Evolutionary conservation across 2,797 vertebrate species (phyloP), one percentile per base, ranked within the genome.

Genomic region (Channa striata): DNA sequence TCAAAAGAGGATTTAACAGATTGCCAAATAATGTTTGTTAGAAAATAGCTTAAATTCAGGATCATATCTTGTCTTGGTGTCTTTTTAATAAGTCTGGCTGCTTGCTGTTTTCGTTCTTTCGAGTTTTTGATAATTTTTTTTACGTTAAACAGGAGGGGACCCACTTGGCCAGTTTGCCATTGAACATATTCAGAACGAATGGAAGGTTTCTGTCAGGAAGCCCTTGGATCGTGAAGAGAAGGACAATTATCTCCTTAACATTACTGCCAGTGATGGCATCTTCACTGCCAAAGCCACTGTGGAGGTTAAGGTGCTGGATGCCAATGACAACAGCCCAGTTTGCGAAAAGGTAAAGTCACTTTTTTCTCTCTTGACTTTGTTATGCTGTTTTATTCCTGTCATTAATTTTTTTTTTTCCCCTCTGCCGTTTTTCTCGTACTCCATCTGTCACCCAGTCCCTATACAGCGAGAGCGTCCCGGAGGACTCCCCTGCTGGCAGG

Each of bases 221-320:
- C 93, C 96, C 34, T 86, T 99, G 74, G 98, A 99, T 86, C 95
- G 98, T 58, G 98, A 99, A 88, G 89, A 95, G 87, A 97, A 92
- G 67, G 98, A 99, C 93, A 96, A 93, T 89, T 99, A 99, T 80
- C 95, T 99, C 79, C 95, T 99, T 40, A 99, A 97, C 82, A 95
- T 99, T 84, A 99, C 97, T 20, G 97, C 98, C 61, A 98, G 96
- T 5, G 98, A 99, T 57, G 98, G 98, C 25, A 96, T 96, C 59
- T 99, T 98, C 87, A 94, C 96, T 17, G 94, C 96, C 53, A 97
- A 95, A 91, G 97, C 98, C 11, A 80, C 96, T 8, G 97, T 99
- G 46, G 98, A 99, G 84, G 98, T 99, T 82, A 99, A 99, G 88
- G 97, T 99, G 68, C 94, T 99, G 68, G 98, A 99, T 69, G 97